phyloP scores from a whole-genome alignment of 1,140 invertebrate species.

The Zaprionus camerounensis region DNA sequence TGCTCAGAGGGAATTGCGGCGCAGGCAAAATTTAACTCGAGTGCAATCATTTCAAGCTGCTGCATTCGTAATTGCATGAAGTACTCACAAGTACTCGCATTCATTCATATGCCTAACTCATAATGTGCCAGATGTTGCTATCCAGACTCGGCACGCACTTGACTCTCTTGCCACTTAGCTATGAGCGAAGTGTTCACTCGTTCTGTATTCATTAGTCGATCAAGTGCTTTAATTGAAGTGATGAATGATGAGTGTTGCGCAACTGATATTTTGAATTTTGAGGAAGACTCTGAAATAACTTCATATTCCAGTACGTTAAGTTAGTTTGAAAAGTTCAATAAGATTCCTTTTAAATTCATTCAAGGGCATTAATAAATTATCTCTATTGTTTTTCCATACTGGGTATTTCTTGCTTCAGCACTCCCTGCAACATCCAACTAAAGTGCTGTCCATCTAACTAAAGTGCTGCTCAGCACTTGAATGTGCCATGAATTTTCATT shows the following conservation, averaged over 20 bases:
- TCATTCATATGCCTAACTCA: constrained; percentile 40
- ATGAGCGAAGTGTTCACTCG: background rate
- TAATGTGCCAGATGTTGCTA: constrained; percentile 57
- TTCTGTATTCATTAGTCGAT: constrained; percentile 10
- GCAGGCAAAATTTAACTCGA: constrained; percentile 45
- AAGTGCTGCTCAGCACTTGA: constrained; percentile 2
- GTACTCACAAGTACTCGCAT: constrained; percentile 26
- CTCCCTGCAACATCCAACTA: background rate
- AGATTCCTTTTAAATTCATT: background rate
- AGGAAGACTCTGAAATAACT: background rate
- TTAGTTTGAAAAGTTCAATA: background rate
- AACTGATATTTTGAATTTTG: background rate
- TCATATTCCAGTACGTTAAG: background rate
- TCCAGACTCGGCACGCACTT: constrained; percentile 1
- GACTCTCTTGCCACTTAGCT: constrained; percentile 13
- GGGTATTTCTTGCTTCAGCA: background rate
- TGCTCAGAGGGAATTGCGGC: constrained; percentile 7
- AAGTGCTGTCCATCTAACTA: background rate
- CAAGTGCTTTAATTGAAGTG: constrained; percentile 1
- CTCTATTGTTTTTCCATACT: background rate
- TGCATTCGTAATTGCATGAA: constrained; percentile 60
- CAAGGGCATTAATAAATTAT: background rate
- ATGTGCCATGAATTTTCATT: constrained; percentile 10
- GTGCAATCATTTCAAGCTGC: constrained; percentile 72
- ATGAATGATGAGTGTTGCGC: background rate